Evolutionary conservation across 2,888 invertebrate genomes (phyloP), one percentile per base, ranked within the genome.

Genomic region (Cerceris rybyensis): DNA sequence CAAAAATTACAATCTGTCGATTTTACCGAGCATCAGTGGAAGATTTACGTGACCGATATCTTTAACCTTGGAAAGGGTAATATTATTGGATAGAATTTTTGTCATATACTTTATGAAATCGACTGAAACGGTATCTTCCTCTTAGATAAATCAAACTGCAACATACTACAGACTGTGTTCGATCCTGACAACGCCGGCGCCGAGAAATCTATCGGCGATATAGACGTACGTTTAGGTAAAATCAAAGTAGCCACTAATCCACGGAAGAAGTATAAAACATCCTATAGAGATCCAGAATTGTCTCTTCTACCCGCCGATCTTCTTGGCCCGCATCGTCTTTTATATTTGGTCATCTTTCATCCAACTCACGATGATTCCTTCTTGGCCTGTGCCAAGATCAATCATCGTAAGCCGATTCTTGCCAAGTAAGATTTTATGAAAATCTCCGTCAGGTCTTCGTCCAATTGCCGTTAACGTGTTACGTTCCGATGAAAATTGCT

Each of bases 11-110:
- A 93, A 39, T 93, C 92, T 67, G 86, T 91, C 0, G 93, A 93
- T 61, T 95, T 94, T 64, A 96, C 97, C 0, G 94, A 96, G 88
- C 98, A 98, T 90, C 94, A 95, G 70, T 98, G 98, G 98, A 97
- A 97, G 89, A 95, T 98, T 68, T 97, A 96, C 89, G 97, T 97
- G 17, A 98, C 98, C 0, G 98, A 98, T 89, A 96, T 98, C 80
- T 95, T 98, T 58, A 97, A 97, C 88, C 94, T 95, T 0, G 96
- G 94, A 83, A 94, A 94, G 85, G 93, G 93, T 93, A 43, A 1
- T 75, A 74, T n/a, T 59, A 46, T 46, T 11, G 13, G 46, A 5
- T 11, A 46, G 46, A 13, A 2, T 46, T 5, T 8, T 69, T 42
- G 49, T 13, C 42, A 13, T 46, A 46, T 46, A 46, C 46, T 46